Percentiles rank a stretch among this genome's conserved stretches.
phyloP scores from a whole-genome alignment of 1,140 invertebrate species.

The Aporrectodea caliginosa region DNA sequence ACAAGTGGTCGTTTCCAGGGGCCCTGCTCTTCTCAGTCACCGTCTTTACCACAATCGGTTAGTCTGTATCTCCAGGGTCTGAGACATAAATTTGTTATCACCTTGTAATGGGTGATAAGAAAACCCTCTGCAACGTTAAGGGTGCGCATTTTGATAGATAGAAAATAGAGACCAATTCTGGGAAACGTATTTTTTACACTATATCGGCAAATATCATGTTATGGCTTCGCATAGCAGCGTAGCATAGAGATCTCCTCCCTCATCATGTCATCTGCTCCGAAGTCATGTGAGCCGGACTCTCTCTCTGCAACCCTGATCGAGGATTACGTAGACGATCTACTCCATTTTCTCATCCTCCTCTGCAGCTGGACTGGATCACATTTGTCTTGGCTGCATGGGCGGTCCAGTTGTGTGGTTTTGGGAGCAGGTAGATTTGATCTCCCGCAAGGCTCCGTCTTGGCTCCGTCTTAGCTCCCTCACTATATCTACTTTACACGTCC shows the following conservation, averaged over 20 bases:
- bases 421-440: no score
- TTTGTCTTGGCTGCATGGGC: no score
- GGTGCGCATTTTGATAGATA: background rate
- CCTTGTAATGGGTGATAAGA: background rate
- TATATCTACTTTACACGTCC: no score
- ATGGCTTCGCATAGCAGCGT: background rate
- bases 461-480: no score
- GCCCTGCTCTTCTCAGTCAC: slow-evolving; percentile 80
- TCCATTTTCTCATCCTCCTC: no score
- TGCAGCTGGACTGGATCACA: no score
- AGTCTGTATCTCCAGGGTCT: slow-evolving; percentile 48
- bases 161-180: background rate
- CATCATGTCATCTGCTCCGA: no score
- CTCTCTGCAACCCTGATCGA: no score
- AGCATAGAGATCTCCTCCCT: background rate
- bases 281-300: no score
- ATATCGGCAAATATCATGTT: background rate
- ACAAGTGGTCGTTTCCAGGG: slow-evolving; percentile 49
- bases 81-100: background rate
- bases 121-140: background rate
- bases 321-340: no score
- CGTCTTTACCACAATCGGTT: slow-evolving; percentile 93
- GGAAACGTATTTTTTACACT: background rate
- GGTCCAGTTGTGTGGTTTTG: no score
- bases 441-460: no score